Percentiles rank a stretch among this genome's conserved stretches.
Conservation (phyloP, 2,113 vertebrate genomes). For the Andinoacara biseriatus region DNA sequence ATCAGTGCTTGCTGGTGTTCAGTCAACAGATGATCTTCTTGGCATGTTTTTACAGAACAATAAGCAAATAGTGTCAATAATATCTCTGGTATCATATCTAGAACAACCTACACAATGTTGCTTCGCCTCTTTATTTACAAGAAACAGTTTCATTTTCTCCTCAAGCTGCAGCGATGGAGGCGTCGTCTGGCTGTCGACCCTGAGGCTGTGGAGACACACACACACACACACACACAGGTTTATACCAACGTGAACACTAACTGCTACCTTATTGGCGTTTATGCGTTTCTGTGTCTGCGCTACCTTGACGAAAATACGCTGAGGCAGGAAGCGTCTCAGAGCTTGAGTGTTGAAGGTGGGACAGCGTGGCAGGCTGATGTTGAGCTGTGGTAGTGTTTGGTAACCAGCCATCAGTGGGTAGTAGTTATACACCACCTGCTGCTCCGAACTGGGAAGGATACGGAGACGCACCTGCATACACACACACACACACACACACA, state of each 20-base stretch:
- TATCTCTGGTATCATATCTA: constrained; percentile 22
- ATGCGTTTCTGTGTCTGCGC: not conserved
- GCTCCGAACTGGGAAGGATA: constrained; percentile 90
- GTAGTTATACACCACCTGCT: constrained; percentile 96
- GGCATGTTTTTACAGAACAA: constrained; percentile 21
- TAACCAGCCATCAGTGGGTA: constrained; percentile 98
- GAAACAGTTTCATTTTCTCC: not conserved
- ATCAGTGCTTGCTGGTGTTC: not conserved
- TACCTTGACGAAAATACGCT: constrained; percentile 97
- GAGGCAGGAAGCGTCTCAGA: constrained; percentile 90
- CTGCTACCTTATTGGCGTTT: not conserved
- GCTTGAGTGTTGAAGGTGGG: constrained; percentile 84
- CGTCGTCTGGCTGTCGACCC: constrained; percentile 87
- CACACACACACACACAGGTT: not conserved
- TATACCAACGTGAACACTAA: not conserved
- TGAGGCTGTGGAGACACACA: constrained; percentile 85
- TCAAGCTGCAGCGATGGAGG: constrained; percentile 90
- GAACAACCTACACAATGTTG: not conserved
- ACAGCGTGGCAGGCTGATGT: constrained; percentile 86
- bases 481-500: not conserved
- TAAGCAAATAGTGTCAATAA: constrained; percentile 56
- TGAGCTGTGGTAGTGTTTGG: constrained; percentile 92
- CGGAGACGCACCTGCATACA: constrained; percentile 87
- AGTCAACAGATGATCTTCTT: not conserved
- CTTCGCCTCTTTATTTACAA: constrained; percentile 36